phyloP scores from a whole-genome alignment of 2,888 invertebrate genomes.

The Embidobia sp. region DNA sequence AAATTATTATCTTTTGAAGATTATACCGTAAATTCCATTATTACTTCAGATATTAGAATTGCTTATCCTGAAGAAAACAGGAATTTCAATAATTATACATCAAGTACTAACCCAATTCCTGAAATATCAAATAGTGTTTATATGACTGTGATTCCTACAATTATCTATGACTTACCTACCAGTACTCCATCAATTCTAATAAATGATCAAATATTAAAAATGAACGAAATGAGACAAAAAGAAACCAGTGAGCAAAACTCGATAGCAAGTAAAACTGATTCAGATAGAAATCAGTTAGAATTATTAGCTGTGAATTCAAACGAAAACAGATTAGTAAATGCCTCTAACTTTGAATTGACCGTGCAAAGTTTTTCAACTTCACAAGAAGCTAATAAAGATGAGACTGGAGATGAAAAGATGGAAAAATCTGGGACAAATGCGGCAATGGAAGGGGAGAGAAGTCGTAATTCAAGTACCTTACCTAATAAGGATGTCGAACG shows the following conservation, averaged over 20 bases:
- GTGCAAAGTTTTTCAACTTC: conserved; percentile 66
- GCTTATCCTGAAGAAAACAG: too few species aligned
- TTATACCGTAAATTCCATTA: too few species aligned
- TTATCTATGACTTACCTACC: background rate
- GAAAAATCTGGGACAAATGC: conserved; percentile 27
- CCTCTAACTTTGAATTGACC: conserved; percentile 56
- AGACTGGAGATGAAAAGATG: conserved; percentile 38
- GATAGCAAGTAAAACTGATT: too few species aligned
- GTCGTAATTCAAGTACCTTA: conserved; percentile 39
- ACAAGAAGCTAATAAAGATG: conserved; percentile 38
- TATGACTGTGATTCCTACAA: background rate
- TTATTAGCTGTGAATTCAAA: conserved; percentile 16
- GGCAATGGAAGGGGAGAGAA: conserved; percentile 33
- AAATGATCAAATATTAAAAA: too few species aligned
- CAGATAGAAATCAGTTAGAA: background rate
- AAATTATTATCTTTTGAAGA: too few species aligned
- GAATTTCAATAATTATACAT: too few species aligned
- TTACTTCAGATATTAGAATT: too few species aligned
- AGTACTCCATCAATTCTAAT: too few species aligned
- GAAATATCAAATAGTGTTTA: too few species aligned
- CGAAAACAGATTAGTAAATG: conserved; percentile 17
- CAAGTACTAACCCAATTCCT: too few species aligned
- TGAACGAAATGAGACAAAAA: too few species aligned
- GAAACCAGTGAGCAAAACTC: too few species aligned
- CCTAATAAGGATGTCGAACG: conserved; percentile 64